phyloP scores from a whole-genome alignment of 2,888 invertebrate genomes.

The Odontothrips loti region DNA sequence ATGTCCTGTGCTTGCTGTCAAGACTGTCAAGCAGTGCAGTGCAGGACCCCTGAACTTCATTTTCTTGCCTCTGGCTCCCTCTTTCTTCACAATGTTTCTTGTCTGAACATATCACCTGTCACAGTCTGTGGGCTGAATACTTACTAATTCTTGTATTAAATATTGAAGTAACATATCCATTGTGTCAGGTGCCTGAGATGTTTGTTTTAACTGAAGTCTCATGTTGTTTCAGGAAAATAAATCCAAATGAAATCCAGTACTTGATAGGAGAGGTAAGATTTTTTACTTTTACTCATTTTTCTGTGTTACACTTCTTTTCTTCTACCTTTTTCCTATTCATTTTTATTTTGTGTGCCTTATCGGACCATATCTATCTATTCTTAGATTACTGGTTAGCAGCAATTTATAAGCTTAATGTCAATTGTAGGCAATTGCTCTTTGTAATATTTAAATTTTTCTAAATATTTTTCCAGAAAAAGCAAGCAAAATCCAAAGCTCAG shows the following conservation, averaged over 20 bases:
- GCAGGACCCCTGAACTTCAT: neutral
- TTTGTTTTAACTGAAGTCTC: neutral
- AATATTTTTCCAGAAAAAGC: constrained; percentile 44
- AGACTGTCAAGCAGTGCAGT: neutral
- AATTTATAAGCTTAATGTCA: neutral
- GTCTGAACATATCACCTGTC: neutral
- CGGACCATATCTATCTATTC: neutral
- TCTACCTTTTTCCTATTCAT: neutral
- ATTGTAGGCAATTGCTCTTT: neutral
- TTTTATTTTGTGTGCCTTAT: neutral
- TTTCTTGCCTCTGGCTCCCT: neutral
- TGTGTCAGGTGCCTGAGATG: neutral
- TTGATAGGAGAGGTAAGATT: constrained; percentile 62
- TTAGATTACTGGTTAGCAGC: neutral
- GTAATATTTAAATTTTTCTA: constrained; percentile 40
- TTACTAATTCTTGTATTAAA: neutral
- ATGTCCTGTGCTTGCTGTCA: neutral
- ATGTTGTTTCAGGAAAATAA: constrained; percentile 48
- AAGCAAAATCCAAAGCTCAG: constrained; percentile 60
- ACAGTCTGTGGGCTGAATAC: neutral
- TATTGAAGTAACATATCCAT: neutral
- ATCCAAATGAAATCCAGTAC: constrained; percentile 71
- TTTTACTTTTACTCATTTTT: constrained; percentile 30
- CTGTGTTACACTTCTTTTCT: constrained; percentile 22
- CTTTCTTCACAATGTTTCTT: neutral